Evolutionary conservation across 2,888 invertebrate genomes (phyloP), one percentile per base, ranked within the genome.

Genomic region (Limnephilus auricula): DNA sequence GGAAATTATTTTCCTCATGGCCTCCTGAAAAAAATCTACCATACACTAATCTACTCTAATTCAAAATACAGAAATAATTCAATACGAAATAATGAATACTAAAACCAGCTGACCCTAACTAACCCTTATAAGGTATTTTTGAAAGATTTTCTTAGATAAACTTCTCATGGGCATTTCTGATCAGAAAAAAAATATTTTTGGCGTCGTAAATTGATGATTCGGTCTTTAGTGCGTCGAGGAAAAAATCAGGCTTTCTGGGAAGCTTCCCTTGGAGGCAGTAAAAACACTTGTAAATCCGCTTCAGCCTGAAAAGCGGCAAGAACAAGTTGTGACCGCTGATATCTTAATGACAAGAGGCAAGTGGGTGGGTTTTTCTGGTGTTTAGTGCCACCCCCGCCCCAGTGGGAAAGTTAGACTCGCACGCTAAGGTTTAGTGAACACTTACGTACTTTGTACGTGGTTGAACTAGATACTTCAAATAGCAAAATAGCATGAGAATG

Each of bases 221-320:
- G n/a, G n/a, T n/a, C n/a, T n/a, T n/a, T n/a, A n/a, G n/a, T n/a
- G n/a, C n/a, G n/a, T n/a, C n/a, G 84, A 3, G 37, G 13, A n/a
- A 84, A 84, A 37, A 37, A 12, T 84, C n/a, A 34, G 37, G n/a
- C 84, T 37, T 37, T 37, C 34, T 3, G n/a, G 84, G 84, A 84
- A 84, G 25, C 37, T 30, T 65, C n/a, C 25, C n/a, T 45, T 30
- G 50, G 87, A 30, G 65, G 65, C 65, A 45, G 13, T 87, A 87
- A 87, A 86, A 87, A 87, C 87, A 87, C 87, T n/a, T 87, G 87
- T 30, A 32, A 87, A 87, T 87, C 87, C 50, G 45, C 30, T 50
- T 65, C 4, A 65, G 45, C 45, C 0, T 30, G 65, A 86, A 86
- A 86, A 50, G 25, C 30, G 31, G 40, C 30, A 12, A 3, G n/a